Evolutionary conservation across 2,797 vertebrate species (phyloP), one percentile per base, ranked within the genome.

Genomic region (Galagoides demidoff): DNA sequence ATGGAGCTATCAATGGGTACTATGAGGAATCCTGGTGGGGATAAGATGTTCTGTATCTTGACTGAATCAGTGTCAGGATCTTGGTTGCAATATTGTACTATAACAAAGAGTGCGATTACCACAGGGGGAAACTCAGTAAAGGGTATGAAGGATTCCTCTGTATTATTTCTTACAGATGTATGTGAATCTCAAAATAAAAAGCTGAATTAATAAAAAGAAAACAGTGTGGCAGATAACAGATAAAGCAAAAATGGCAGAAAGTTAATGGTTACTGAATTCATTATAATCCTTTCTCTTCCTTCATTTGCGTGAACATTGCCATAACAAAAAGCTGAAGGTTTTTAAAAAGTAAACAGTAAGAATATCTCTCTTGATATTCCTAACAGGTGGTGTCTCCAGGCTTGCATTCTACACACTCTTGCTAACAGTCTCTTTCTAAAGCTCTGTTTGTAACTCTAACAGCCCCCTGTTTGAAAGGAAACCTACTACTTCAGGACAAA

Each of bases 41-140:
- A 64, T 2, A 0, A 22, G 5, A 27, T 73, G 34, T 16, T 79
- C 77, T 31, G 4, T 20, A 17, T 68, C 89, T 74, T 7, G 49
- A n/a, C 8, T 6, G 31, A 23, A 57, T 27, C 16, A 19, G 1
- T 10, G 74, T 39, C 12, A 7, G 3, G 12, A 52, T 45, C 61
- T 55, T 23, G 10, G 57, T 1, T 79, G 20, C 20, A 59, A 88
- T 37, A 7, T 6, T 52, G 11, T 52, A 29, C 37, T 31, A 0
- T 3, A 31, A 73, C 7, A 23, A 19, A 25, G 10, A 13, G 57
- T 29, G 68, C 20, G 5, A 37, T 34, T 34, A 31, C 61, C 34
- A 23, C 0, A 4, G n/a, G 22, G 45, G 12, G 43, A 57, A 45
- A 63, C 1, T 64, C 0, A 10, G 37, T 11, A 11, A 74, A 25